phyloP scores from a whole-genome alignment of 2,113 vertebrate species.

The Ia io region DNA sequence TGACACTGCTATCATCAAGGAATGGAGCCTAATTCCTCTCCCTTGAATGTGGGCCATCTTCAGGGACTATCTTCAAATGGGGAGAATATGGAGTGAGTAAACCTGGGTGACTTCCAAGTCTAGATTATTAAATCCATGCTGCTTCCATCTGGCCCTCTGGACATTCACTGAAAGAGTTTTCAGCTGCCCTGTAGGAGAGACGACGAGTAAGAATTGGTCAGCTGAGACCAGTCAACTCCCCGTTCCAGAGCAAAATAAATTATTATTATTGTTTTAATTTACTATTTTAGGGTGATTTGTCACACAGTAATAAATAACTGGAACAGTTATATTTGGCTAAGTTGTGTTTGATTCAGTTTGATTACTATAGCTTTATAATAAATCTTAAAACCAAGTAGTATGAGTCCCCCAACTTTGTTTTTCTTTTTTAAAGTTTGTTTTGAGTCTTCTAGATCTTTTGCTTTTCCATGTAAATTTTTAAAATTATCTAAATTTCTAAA shows the following conservation, averaged over 20 bases:
- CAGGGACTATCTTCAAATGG: not conserved
- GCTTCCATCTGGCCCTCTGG: not conserved
- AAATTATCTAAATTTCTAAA: not conserved
- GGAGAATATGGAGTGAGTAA: not conserved
- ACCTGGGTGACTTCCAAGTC: too few relatives aligned
- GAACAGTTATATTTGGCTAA: not conserved
- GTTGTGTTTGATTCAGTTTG: not conserved
- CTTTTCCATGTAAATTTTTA: not conserved
- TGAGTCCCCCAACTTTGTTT: not conserved
- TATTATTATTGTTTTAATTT: not conserved
- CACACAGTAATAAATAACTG: not conserved
- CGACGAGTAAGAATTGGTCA: not conserved
- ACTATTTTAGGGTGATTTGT: not conserved
- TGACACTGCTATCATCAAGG: not conserved
- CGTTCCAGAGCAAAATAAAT: not conserved
- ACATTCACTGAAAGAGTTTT: not conserved
- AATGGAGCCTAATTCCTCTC: not conserved
- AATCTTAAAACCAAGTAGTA: not conserved
- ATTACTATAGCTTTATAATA: not conserved
- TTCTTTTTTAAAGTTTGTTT: constrained; percentile 1
- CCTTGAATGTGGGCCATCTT: not conserved
- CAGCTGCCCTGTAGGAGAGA: not conserved
- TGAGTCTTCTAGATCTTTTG: not conserved
- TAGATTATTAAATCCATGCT: not conserved
- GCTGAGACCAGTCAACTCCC: not conserved